Evolutionary conservation across 2,113 vertebrate species (phyloP).

Genomic region (Psilopsiagon aurifrons): DNA sequence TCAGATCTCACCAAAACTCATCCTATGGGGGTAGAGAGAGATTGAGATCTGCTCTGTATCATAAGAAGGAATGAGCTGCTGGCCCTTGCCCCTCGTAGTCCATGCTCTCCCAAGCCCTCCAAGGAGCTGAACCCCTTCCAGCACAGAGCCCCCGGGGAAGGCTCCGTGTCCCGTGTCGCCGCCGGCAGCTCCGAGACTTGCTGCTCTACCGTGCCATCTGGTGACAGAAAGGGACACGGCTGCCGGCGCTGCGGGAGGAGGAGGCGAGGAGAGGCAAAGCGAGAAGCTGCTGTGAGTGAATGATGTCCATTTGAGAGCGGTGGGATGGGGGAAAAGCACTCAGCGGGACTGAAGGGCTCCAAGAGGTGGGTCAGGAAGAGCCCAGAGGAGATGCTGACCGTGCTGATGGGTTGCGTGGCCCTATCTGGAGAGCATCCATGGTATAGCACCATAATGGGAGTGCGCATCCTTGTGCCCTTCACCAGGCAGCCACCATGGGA

Average conservation of each 20-base stretch:
- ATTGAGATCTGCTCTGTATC: background rate
- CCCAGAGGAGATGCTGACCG: background rate
- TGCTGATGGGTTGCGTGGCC: accelerated
- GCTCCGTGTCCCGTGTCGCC: accelerated
- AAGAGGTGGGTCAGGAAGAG: background rate
- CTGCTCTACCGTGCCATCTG: background rate
- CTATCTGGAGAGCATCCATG: accelerated
- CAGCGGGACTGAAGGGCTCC: accelerated
- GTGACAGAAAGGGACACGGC: background rate
- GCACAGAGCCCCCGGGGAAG: background rate
- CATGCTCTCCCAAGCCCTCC: background rate
- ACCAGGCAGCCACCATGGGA: background rate
- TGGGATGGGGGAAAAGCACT: no score
- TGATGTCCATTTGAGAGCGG: accelerated
- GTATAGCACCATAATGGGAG: accelerated
- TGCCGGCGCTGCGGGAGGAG: accelerated
- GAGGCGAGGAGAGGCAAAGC: background rate
- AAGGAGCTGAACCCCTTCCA: no score
- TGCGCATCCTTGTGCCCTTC: background rate
- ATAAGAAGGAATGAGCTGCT: accelerated
- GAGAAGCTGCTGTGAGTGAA: background rate
- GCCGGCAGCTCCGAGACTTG: background rate
- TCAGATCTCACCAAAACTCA: accelerated
- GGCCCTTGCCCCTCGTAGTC: background rate
- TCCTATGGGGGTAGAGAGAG: accelerated